phyloP scores from a whole-genome alignment of 1,140 invertebrate species.

The Aphelinus certus region DNA sequence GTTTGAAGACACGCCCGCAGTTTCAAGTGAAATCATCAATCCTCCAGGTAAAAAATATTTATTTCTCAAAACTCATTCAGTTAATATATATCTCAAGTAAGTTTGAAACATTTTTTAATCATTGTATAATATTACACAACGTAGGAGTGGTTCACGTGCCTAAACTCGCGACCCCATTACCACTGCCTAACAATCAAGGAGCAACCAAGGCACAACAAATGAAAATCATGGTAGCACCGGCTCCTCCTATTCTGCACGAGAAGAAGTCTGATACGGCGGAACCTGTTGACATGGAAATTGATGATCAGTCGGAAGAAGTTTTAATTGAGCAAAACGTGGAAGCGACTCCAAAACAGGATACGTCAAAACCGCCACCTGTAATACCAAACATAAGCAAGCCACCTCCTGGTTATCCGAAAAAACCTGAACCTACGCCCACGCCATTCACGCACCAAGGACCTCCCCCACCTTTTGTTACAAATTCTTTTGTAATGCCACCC shows the following conservation, averaged over 20 bases:
- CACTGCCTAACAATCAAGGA: slow-evolving; percentile 44
- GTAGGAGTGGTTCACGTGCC: slow-evolving; percentile 66
- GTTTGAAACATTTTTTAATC: background rate
- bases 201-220: slow-evolving; percentile 45
- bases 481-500: slow-evolving; percentile 43
- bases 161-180: slow-evolving; percentile 63
- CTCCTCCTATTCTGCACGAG: slow-evolving; percentile 56
- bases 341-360: slow-evolving; percentile 33
- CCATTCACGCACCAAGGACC: slow-evolving; percentile 38
- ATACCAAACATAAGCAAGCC: slow-evolving; percentile 33
- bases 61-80: background rate
- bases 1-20: slow-evolving; percentile 61
- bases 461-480: slow-evolving; percentile 55
- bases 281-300: slow-evolving; percentile 64
- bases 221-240: slow-evolving; percentile 61
- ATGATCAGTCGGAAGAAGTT: slow-evolving; percentile 61
- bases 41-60: slow-evolving; percentile 55
- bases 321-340: slow-evolving; percentile 58
- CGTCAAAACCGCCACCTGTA: slow-evolving; percentile 21
- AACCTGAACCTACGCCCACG: slow-evolving; percentile 28
- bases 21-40: slow-evolving; percentile 63
- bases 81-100: background rate
- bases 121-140: background rate
- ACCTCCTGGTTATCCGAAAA: slow-evolving; percentile 31
- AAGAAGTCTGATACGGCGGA: slow-evolving; percentile 49